Evolutionary conservation across 2,113 vertebrate genomes (phyloP), one percentile per base, ranked within the genome.

Genomic region (Catagonus wagneri): DNA sequence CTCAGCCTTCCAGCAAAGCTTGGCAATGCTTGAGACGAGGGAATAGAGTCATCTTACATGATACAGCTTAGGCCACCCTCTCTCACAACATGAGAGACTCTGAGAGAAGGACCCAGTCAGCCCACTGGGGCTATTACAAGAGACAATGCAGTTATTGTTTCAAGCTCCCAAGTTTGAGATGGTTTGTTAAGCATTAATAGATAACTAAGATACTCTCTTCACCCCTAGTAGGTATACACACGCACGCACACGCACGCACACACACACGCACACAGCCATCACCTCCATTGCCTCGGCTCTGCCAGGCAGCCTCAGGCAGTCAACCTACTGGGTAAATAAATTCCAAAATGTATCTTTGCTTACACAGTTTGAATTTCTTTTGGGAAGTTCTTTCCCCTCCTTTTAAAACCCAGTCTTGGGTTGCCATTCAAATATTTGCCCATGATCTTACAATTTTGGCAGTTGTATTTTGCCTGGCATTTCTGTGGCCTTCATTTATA

Each of bases 401-500:
- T 92, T 92, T 78, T 32, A 58, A 93, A 91, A 50, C 58, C 58
- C 56, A 71, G n/a, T 32, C 2, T 22, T 84, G 61, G 79, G 80
- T 63, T 96, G 52, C 76, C 84, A 90, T 95, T 93, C 25, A 96
- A 85, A 96, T 19, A 92, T 84, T 87, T 78, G 79, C 14, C 13
- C 3, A 92, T 89, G 86, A 72, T 60, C 39, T 86, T 93, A 52
- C 32, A 85, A 97, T 85, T 96, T 96, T 85, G 90, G 93, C 76
- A 80, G 27, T 50, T 75, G 29, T 0, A 0, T 61, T 89, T 96
- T 89, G 69, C 66, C 84, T 96, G 87, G 94, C 58, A 98, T 58
- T 52, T 96, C 93, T 81, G 54, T 84, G 93, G 95, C 94, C 17
- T 63, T 83, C 90, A 84, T 93, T 97, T 97, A 44, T 96, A 92